These are phyloP conservation scores for Toxostoma redivivum DNA, from an alignment of 2,113 vertebrate species.

Conservation along the genomic window DNA sequence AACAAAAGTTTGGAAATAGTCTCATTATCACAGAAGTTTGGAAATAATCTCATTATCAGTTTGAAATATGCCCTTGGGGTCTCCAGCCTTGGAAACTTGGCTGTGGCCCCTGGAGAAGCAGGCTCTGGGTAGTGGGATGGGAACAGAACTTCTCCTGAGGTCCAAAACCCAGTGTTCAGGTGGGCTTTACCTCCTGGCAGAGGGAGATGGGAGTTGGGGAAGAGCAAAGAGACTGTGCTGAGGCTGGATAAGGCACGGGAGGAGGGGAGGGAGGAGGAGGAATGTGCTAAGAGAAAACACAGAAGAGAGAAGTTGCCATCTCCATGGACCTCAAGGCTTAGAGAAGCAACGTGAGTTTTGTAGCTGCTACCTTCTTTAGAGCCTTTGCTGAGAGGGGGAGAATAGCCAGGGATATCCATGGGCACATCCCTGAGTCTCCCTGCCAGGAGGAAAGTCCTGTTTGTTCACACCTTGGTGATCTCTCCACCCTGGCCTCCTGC, in stretches of 20 bases:
- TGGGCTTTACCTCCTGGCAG: neutral
- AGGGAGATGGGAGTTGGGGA: neutral
- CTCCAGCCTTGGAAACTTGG: neutral
- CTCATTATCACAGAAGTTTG: neutral
- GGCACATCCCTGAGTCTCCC: neutral
- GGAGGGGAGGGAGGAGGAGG: neutral
- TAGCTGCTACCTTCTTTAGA: neutral
- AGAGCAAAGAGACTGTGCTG: neutral
- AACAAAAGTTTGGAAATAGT: neutral
- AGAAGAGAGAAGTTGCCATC: neutral
- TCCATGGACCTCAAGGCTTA: neutral
- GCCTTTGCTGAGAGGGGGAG: neutral
- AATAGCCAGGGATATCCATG: too few relatives aligned
- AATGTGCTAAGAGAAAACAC: neutral
- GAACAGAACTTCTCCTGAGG: neutral
- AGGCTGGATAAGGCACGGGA: neutral
- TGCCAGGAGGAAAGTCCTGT: neutral
- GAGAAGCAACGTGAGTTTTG: neutral
- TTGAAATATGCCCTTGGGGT: neutral
- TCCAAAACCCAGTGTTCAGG: neutral
- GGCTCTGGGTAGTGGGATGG: neutral
- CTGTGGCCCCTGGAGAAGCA: neutral
- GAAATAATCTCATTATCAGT: neutral
- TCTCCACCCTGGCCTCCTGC: neutral
- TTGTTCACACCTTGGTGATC: neutral